phyloP scores from a whole-genome alignment of 1,140 invertebrate genomes.

The Zaprionus vittiger region DNA sequence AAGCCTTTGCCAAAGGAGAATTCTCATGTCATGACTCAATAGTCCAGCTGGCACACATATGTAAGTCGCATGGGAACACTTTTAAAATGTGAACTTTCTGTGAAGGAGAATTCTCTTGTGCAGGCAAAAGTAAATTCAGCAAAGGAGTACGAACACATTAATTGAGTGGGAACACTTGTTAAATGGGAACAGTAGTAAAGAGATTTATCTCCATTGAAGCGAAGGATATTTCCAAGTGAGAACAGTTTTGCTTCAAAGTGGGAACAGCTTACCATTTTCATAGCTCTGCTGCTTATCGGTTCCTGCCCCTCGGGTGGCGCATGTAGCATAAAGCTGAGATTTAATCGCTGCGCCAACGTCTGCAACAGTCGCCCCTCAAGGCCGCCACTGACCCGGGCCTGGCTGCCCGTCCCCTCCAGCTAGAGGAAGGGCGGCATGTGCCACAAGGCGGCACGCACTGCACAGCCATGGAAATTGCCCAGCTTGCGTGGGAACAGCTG shows the following conservation, averaged over 20 bases:
- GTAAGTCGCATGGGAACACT: too few relatives aligned
- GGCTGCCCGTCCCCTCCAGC: constrained; percentile 11
- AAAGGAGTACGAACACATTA: too few relatives aligned
- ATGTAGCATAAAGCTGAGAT: constrained; percentile 48
- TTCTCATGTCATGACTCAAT: too few relatives aligned
- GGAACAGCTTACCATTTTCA: constrained; percentile 54
- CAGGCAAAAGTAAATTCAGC: too few relatives aligned
- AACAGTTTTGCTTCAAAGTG: not conserved
- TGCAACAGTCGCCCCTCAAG: constrained; percentile 63
- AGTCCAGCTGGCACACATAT: too few relatives aligned
- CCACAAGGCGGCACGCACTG: constrained; percentile 53
- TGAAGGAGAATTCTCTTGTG: too few relatives aligned
- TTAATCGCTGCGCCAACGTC: constrained; percentile 53
- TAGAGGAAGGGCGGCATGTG: constrained; percentile 61
- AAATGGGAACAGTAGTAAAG: too few relatives aligned
- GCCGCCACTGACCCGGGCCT: constrained; percentile 4
- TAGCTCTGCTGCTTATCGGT: constrained; percentile 7
- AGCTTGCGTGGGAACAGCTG: constrained; percentile 68
- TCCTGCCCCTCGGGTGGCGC: not conserved
- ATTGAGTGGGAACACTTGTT: too few relatives aligned
- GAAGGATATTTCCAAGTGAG: not conserved
- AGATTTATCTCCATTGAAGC: too few relatives aligned
- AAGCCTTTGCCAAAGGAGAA: too few relatives aligned
- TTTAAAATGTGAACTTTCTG: too few relatives aligned
- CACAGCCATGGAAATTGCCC: constrained; percentile 63